Evolutionary conservation across 2,888 invertebrate genomes (phyloP), one percentile per base, ranked within the genome.

Genomic region (Ommatoiulus sabulosus): DNA sequence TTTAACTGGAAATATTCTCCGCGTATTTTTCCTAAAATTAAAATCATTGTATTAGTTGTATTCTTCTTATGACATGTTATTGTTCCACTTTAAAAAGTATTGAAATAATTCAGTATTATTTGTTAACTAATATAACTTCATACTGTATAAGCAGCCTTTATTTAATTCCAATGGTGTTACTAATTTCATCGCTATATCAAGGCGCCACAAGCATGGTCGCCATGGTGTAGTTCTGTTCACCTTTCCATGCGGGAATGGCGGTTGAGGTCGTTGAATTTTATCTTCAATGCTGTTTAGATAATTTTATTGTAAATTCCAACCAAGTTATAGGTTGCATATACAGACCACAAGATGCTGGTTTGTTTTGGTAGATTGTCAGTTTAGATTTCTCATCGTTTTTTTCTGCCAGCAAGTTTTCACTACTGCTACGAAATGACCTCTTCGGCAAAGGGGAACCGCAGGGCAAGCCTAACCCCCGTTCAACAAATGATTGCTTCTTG

Each of bases 401-500:
- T 85, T 35, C 44, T 85, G 85, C n/a, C 44, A 8, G 12, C n/a
- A 17, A 10, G 85, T 20, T 44, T 44, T 85, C 4, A 8, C 43
- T 17, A 8, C 44, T 85, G 44, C 12, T 43, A 44, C 84, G 24
- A 84, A 43, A 84, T 85, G 85, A 20, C 44, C 12, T 72, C 72
- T 20, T 63, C 63, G 17, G 24, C 72, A 72, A 72, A 24, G 72
- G 72, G 72, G 20, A 72, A 72, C 5, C 87, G 63, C 35, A 85
- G 84, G 85, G 85, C 85, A 43, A 85, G 85, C 63, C 57, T 89
- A 63, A 96, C 95, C 90, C 95, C 96, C 0, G 92, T 94, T 89
- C 97, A 97, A 92, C 97, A 97, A 94, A 96, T 97, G 94, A 94
- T 95, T 91, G 96, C 97, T 87, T 96, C 97, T 87, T 97, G 97